These are phyloP conservation scores for Lepidurus packardi DNA, from an alignment of 1,140 invertebrate genomes.

Conservation along the genomic window DNA sequence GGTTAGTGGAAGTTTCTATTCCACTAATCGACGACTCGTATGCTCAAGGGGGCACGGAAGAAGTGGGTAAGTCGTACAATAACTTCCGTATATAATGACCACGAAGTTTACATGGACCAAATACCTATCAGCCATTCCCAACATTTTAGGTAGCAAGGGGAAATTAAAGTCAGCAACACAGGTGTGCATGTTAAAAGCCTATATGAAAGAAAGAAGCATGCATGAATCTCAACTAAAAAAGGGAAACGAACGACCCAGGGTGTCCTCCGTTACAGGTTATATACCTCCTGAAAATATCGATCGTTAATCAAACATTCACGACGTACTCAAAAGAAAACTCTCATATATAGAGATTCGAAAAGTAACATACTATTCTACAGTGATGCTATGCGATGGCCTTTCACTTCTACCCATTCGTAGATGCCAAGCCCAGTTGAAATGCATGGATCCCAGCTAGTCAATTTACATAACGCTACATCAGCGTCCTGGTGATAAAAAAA, in stretches of 20 bases:
- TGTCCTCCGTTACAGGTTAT: not conserved
- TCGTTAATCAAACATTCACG: not conserved
- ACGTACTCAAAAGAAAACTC: not conserved
- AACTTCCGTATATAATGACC: not conserved
- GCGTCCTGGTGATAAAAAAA: not conserved
- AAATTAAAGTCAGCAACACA: not conserved
- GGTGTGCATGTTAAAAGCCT: not conserved
- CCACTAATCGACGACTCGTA: too few species aligned
- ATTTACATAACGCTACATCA: conserved; percentile 4
- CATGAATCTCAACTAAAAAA: not conserved
- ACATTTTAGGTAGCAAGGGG: not conserved
- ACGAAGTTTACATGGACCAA: not conserved
- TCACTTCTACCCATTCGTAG: not conserved
- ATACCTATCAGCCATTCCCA: not conserved
- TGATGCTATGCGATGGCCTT: not conserved
- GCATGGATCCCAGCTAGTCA: not conserved
- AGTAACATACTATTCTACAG: too few species aligned
- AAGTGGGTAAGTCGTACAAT: conserved; percentile 18
- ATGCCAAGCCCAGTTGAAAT: not conserved
- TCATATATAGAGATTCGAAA: too few species aligned
- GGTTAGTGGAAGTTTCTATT: too few species aligned
- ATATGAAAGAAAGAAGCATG: not conserved
- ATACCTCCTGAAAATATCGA: not conserved
- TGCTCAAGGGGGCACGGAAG: not conserved
- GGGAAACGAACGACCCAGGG: not conserved